These are phyloP conservation scores for Andrena bicolor DNA, from an alignment of 2,888 invertebrate species.

Conservation along the genomic window DNA sequence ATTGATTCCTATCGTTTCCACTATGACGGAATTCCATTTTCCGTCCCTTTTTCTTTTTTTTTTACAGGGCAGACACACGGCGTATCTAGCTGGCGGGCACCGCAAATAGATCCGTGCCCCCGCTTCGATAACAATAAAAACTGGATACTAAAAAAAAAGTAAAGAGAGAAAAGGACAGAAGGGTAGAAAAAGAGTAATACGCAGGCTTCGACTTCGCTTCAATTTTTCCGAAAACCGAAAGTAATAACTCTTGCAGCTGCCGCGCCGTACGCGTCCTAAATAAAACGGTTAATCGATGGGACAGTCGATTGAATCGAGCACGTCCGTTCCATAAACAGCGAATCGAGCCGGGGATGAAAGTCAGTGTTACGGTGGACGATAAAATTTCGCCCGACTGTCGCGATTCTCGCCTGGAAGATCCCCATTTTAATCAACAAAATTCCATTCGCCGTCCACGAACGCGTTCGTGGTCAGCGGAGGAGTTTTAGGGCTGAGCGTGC, in stretches of 20 bases:
- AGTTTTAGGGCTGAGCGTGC: not conserved
- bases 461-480: conserved; percentile 1
- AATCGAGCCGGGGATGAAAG: conserved; percentile 32
- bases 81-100: conserved; percentile 29
- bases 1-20: conserved; percentile 61
- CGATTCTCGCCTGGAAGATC: not conserved
- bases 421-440: conserved; percentile 30
- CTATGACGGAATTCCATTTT: conserved; percentile 52
- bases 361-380: conserved; percentile 4
- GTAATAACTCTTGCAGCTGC: conserved; percentile 53
- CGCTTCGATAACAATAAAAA: conserved; percentile 49
- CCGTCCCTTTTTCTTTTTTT: conserved; percentile 8
- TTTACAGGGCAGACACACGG: conserved; percentile 11
- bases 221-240: conserved; percentile 41
- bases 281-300: conserved; percentile 54
- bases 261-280: conserved; percentile 28
- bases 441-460: conserved; percentile 13
- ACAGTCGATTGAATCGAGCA: conserved; percentile 42
- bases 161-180: not conserved
- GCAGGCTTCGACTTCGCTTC: conserved; percentile 41
- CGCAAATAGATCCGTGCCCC: conserved; percentile 44
- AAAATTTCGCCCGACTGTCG: conserved; percentile 10
- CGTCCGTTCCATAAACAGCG: conserved; percentile 29
- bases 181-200: not conserved
- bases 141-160: not conserved